Evolutionary conservation across 2,888 invertebrate species (phyloP).

Genomic region (Parnassius smintheus): DNA sequence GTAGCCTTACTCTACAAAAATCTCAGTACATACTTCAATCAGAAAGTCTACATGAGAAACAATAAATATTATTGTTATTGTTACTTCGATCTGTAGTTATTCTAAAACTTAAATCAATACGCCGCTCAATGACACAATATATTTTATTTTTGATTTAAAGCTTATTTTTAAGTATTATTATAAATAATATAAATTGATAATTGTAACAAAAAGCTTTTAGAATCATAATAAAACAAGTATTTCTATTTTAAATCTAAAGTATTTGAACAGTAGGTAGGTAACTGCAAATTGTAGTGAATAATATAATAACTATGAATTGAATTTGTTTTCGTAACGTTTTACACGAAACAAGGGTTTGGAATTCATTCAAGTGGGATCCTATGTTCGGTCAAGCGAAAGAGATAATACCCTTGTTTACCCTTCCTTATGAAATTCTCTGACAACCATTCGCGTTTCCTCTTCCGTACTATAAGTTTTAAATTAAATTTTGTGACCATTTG

Average conservation of each 20-base stretch:
- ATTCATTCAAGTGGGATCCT: conserved; percentile 21
- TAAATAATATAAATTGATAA: no score
- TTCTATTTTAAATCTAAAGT: not conserved
- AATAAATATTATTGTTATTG: no score
- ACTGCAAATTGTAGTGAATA: not conserved
- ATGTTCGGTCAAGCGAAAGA: conserved; percentile 70
- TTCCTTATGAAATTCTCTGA: conserved; percentile 21
- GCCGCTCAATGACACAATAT: no score
- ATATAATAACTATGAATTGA: conserved; percentile 2
- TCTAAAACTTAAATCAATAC: no score
- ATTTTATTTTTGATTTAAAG: no score
- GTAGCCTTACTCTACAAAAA: no score
- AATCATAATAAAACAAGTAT: no score
- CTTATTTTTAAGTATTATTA: no score
- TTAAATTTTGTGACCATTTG: conserved; percentile 15
- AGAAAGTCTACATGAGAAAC: no score
- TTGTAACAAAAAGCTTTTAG: no score
- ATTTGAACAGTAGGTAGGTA: not conserved
- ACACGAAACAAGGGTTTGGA: conserved; percentile 18
- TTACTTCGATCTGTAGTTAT: no score
- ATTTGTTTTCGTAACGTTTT: conserved; percentile 18
- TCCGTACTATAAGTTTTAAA: not conserved
- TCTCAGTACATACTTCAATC: no score
- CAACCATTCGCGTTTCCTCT: conserved; percentile 17
- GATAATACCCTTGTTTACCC: conserved; percentile 48